phyloP scores from a whole-genome alignment of 2,797 vertebrate genomes.

The Eulemur coronatus region DNA sequence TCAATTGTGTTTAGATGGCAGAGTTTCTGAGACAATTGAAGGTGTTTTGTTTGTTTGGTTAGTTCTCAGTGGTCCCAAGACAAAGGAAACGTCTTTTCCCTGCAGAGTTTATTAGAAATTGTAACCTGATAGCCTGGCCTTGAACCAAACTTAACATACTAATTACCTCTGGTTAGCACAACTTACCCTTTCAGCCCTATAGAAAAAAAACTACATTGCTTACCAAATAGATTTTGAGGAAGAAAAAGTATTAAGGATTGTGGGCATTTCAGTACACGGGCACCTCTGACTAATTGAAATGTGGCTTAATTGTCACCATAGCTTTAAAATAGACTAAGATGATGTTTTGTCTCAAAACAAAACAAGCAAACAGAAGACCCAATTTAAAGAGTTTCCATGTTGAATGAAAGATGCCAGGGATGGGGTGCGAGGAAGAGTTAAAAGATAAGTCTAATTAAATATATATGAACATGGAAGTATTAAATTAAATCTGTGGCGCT shows the following conservation, averaged over 20 bases:
- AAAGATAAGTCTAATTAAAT: conserved; percentile 41
- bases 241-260: background rate
- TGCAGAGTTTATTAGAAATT: conserved; percentile 20
- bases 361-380: background rate
- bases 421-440: background rate
- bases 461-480: background rate
- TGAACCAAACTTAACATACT: conserved; percentile 39
- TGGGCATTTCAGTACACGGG: background rate
- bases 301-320: background rate
- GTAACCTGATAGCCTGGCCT: conserved; percentile 19
- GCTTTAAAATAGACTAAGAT: conserved; percentile 8
- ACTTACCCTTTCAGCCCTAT: background rate
- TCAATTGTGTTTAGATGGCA: background rate
- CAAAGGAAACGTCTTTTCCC: conserved; percentile 43
- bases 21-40: conserved; percentile 22
- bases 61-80: conserved; percentile 32
- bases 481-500: conserved; percentile 5
- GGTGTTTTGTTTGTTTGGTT: conserved; percentile 28
- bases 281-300: conserved; percentile 4
- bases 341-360: conserved; percentile 34
- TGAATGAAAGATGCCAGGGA: background rate
- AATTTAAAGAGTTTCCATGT: conserved; percentile 8
- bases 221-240: conserved; percentile 23
- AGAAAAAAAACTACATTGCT: background rate
- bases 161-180: conserved; percentile 41